Evolutionary conservation across 2,113 vertebrate genomes (phyloP), one percentile per base, ranked within the genome.

Genomic region (Vulpes ferrilata): DNA sequence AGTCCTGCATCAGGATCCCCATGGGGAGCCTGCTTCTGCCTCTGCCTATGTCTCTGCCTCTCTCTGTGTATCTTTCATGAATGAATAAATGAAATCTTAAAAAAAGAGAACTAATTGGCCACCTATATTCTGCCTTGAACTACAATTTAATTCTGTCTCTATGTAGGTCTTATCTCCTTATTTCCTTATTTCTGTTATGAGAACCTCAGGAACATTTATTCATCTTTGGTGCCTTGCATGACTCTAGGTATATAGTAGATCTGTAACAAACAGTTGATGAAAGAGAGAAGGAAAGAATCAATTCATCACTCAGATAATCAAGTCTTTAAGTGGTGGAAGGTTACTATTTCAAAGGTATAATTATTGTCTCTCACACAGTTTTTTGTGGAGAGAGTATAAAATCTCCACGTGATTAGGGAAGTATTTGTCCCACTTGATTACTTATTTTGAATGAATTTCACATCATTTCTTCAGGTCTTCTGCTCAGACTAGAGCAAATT

Each of bases 391-490:
- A 96, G 67, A 97, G 93, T 95, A 91, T 64, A 93, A 55, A 91
- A 88, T 94, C 62, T 93, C 85, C 38, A 11, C 89, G 51, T 97
- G 82, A 96, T 96, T 82, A 97, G 22, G 53, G 35, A 95, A 94
- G 71, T n/a, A 60, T 95, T 97, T 95, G 12, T 95, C 38, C 55
- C 12, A 79, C n/a, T 89, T 98, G 97, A 95, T 97, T 97, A 79
- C 62, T 35, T 79, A 93, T 96, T 97, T 91, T 97, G 85, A 94
- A 84, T 85, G n/a, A 94, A 98, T 97, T 98, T 97, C 95, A 32
- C 67, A 93, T 87, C 17, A 93, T 55, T 93, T 91, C 38, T 89
- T 93, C 30, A 95, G 67, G 51, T 93, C 82, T 93, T 90, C 74
- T 71, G 53, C 60, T 96, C 48, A 94, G 71, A 97, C 96, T 94